These are phyloP conservation scores for Spicauda simplicius DNA, from an alignment of 2,888 invertebrate genomes.

Conservation along the genomic window DNA sequence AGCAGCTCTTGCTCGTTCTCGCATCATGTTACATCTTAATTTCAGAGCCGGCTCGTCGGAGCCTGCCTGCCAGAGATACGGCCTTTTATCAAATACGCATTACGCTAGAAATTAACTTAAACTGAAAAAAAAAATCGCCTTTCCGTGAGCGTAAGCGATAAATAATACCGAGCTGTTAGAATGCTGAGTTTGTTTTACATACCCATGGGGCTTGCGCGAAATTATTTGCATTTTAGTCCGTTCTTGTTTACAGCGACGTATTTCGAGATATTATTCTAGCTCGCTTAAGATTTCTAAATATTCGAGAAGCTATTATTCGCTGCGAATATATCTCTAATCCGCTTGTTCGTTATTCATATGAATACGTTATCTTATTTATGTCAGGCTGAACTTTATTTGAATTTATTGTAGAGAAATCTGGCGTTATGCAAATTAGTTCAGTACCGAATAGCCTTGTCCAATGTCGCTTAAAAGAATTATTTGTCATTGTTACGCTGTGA, in stretches of 20 bases:
- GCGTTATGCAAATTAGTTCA: background rate
- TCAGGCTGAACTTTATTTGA: slow-evolving; percentile 7
- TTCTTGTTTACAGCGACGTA: slow-evolving; percentile 70
- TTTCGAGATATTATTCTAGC: slow-evolving; percentile 53
- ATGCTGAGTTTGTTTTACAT: slow-evolving; percentile 78
- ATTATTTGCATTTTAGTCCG: slow-evolving; percentile 78
- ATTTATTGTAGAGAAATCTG: slow-evolving; percentile 6
- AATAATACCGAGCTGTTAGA: slow-evolving; percentile 80
- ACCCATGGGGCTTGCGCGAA: slow-evolving; percentile 74
- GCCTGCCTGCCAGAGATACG: slow-evolving; percentile 82
- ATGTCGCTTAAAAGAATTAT: slow-evolving; percentile 23
- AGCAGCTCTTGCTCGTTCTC: slow-evolving; percentile 85
- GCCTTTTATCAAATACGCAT: slow-evolving; percentile 84
- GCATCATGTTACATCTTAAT: slow-evolving; percentile 87
- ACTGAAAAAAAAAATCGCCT: slow-evolving; percentile 69
- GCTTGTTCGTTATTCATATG: slow-evolving; percentile 30
- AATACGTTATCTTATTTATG: slow-evolving; percentile 23
- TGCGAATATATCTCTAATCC: slow-evolving; percentile 22
- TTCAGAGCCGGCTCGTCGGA: slow-evolving; percentile 83
- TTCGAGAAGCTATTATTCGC: slow-evolving; percentile 34
- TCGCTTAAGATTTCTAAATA: slow-evolving; percentile 37
- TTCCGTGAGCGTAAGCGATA: slow-evolving; percentile 76
- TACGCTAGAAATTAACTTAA: slow-evolving; percentile 82
- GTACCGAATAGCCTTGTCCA: slow-evolving; percentile 2
- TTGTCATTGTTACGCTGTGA: slow-evolving; percentile 38